phyloP scores from a whole-genome alignment of 2,113 vertebrate genomes.

The Falco punctatus region DNA sequence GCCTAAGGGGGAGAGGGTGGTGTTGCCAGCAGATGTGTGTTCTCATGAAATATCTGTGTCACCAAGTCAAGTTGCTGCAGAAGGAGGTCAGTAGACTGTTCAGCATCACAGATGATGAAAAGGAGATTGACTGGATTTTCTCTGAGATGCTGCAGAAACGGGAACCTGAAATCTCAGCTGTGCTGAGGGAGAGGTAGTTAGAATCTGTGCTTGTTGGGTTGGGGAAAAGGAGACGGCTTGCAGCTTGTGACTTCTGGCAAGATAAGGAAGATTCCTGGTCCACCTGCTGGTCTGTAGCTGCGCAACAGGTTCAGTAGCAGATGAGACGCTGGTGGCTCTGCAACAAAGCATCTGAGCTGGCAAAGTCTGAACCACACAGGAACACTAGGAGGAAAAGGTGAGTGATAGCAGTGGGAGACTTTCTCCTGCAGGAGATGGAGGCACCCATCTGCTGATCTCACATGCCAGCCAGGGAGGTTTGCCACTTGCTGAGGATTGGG shows the following conservation, averaged over 20 bases:
- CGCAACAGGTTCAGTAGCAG: not conserved
- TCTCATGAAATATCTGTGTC: not conserved
- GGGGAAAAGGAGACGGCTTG: not conserved
- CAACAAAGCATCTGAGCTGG: not conserved
- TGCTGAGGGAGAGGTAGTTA: not conserved
- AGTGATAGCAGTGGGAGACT: not conserved
- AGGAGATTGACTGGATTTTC: not conserved
- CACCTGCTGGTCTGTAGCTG: not conserved
- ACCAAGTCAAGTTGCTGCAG: not conserved
- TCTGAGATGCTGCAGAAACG: not conserved
- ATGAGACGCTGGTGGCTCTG: not conserved
- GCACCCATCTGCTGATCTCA: fast-evolving
- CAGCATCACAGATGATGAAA: not conserved
- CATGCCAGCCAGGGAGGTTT: not conserved
- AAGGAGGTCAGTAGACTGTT: not conserved
- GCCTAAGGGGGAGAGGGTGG: not conserved
- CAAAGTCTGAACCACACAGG: not conserved
- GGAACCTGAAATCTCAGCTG: not conserved
- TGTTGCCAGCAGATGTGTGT: not conserved
- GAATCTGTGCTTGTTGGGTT: not conserved
- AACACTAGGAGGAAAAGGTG: not conserved
- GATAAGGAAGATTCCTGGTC: not conserved
- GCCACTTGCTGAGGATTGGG: not conserved
- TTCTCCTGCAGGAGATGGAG: not conserved
- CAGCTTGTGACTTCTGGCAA: not conserved